Conservation (phyloP, 2,113 vertebrate species). For the Pycnonotus jocosus region DNA sequence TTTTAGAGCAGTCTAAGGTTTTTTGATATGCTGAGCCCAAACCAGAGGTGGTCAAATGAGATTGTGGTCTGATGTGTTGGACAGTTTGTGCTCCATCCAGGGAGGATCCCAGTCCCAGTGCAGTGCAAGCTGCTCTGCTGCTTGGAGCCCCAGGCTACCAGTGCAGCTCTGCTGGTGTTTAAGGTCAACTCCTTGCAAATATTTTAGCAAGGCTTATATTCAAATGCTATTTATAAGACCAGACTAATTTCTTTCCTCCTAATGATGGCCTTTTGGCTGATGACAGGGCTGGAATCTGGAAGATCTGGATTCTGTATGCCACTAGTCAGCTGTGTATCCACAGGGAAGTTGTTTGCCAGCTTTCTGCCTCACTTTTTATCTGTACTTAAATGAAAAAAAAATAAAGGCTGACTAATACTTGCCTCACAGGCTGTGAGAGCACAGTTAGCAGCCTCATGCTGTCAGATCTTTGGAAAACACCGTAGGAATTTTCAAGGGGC, state of each 20-base stretch:
- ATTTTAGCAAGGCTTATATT: slow-evolving; percentile 59
- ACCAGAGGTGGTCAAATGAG: background rate
- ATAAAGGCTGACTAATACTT: slow-evolving; percentile 2
- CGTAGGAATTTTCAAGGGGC: background rate
- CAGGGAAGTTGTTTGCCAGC: slow-evolving; percentile 4
- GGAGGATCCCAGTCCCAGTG: fast-evolving
- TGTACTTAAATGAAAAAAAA: background rate
- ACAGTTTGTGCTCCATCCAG: background rate
- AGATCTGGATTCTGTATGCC: slow-evolving; percentile 49
- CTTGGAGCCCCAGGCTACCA: background rate
- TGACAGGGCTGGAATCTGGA: slow-evolving; percentile 48
- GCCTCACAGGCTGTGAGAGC: background rate
- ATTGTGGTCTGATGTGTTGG: background rate
- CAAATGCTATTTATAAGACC: slow-evolving; percentile 61
- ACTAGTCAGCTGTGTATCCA: background rate
- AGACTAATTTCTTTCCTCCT: slow-evolving; percentile 50
- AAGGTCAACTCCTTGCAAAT: slow-evolving; percentile 52
- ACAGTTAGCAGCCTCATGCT: background rate
- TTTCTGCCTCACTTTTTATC: slow-evolving; percentile 19
- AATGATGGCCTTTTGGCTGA: slow-evolving; percentile 64
- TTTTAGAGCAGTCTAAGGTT: background rate
- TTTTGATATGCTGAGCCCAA: background rate
- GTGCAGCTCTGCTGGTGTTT: slow-evolving; percentile 19
- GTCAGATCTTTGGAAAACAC: background rate
- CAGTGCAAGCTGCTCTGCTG: background rate